phyloP scores from a whole-genome alignment of 1,140 invertebrate species.

The Scaptomyza hsui region DNA sequence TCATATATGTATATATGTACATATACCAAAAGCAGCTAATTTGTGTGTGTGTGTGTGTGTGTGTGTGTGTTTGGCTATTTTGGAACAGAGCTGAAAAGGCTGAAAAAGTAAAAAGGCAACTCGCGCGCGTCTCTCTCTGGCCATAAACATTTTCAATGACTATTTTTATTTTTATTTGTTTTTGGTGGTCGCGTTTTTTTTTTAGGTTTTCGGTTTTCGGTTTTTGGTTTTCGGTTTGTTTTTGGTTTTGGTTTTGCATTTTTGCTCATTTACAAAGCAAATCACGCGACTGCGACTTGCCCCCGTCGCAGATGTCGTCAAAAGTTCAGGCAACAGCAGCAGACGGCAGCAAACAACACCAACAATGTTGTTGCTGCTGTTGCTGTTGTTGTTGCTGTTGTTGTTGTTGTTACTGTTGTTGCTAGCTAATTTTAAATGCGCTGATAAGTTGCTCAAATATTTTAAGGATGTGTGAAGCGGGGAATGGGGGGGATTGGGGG shows the following conservation, averaged over 20 bases:
- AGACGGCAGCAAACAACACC: slow-evolving; percentile 37
- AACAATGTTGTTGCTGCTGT: background rate
- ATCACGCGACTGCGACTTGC: slow-evolving; percentile 74
- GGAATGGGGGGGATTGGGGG: slow-evolving; percentile 24
- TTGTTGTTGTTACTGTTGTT: slow-evolving; percentile 32
- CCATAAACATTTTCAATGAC: slow-evolving; percentile 79
- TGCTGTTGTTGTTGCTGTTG: slow-evolving; percentile 23
- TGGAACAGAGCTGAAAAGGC: slow-evolving; percentile 47
- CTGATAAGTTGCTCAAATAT: slow-evolving; percentile 81
- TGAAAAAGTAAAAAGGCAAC: slow-evolving; percentile 39
- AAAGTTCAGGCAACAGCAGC: slow-evolving; percentile 47
- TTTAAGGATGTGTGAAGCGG: slow-evolving; percentile 61
- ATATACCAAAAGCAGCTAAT: slow-evolving; percentile 35
- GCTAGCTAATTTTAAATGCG: slow-evolving; percentile 77
- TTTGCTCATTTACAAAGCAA: slow-evolving; percentile 79
- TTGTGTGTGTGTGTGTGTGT: slow-evolving; percentile 1
- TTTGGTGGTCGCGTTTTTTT: slow-evolving; percentile 46
- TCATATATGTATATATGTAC: background rate
- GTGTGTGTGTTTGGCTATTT: slow-evolving; percentile 51
- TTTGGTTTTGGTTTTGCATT: slow-evolving; percentile 73
- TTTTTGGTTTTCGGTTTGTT: slow-evolving; percentile 56
- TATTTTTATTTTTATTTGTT: slow-evolving; percentile 67
- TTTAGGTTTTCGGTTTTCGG: slow-evolving; percentile 53
- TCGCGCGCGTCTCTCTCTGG: slow-evolving; percentile 29
- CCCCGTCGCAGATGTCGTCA: slow-evolving; percentile 68